phyloP scores from a whole-genome alignment of 2,888 invertebrate species.

The Amphimallon solstitiale region DNA sequence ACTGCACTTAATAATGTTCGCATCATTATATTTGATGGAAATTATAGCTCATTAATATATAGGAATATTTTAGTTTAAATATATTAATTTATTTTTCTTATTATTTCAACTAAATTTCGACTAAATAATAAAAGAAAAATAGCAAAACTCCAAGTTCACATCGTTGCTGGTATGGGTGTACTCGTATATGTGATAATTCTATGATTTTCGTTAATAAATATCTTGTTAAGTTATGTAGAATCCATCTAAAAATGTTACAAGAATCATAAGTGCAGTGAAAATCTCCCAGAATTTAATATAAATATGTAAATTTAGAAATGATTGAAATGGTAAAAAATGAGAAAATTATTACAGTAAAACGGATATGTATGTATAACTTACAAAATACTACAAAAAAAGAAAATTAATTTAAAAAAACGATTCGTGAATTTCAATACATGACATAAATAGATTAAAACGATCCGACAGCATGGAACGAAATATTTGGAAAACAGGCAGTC shows the following conservation, averaged over 20 bases:
- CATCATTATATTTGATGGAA: too few relatives aligned
- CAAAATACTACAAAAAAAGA: not conserved
- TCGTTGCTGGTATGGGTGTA: too few relatives aligned
- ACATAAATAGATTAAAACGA: not conserved
- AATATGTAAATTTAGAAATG: slow-evolving; percentile 6
- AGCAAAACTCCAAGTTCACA: too few relatives aligned
- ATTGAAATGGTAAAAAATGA: not conserved
- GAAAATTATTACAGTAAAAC: not conserved
- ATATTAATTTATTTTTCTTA: too few relatives aligned
- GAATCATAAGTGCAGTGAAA: slow-evolving; percentile 8
- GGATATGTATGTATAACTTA: not conserved
- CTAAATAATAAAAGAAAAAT: too few relatives aligned
- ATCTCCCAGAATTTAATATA: slow-evolving; percentile 34
- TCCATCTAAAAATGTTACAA: not conserved
- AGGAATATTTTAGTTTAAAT: too few relatives aligned
- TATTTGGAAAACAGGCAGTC: slow-evolving; percentile 26
- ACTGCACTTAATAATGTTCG: too few relatives aligned
- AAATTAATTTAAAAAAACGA: not conserved
- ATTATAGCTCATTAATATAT: too few relatives aligned
- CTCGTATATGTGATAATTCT: too few relatives aligned
- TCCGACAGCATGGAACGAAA: slow-evolving; percentile 17
- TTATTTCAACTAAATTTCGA: too few relatives aligned
- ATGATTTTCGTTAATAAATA: not conserved
- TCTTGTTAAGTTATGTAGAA: not conserved
- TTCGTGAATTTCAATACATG: not conserved